Evolutionary conservation across 2,888 invertebrate species (phyloP), one percentile per base, ranked within the genome.

Genomic region (Dastarcus helophoroides): DNA sequence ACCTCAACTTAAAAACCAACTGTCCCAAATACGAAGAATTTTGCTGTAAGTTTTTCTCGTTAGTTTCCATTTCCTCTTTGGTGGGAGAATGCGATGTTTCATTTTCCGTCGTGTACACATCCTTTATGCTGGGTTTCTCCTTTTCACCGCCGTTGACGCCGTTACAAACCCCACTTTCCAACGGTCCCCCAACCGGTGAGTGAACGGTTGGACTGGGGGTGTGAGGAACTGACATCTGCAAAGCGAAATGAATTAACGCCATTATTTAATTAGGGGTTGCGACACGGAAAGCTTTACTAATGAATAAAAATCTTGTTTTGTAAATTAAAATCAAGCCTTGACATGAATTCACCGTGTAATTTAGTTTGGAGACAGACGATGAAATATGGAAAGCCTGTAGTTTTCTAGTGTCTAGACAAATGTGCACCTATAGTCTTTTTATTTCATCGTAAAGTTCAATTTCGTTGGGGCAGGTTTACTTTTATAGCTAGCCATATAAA

Each of bases 1-100:
- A 81, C 69, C 82, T 74, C 29, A 93, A 64, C 54, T 85, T 88
- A 60, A 94, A 94, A 47, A 89, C 81, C 50, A 94, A 67, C 37
- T 85, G 82, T 0, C 94, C 93, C 37, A 94, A 70, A 50, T 77
- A 78, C 13, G 77, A 75, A 29, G 74, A 73, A 41, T 68, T 71
- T 44, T 64, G 64, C 44, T 62, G 54, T 48, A 68, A 36, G 49
- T 69, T 69, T 44, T 73, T 72, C 53, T 74, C 75, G 42, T 67
- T 70, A 10, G 67, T 64, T 43, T 69, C 72, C 29, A 68, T 50
- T 45, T 70, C 71, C 41, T 68, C 73, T 44, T 66, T 71, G 48
- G 67, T 71, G 25, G 57, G 65, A 33, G 52, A 59, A 36, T 46
- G 56, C n/a, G n/a, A n/a, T 35, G 41, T 55, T 47, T 68, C 69